These are phyloP conservation scores for Connochaetes taurinus DNA, from an alignment of 2,113 vertebrate genomes.

Conservation along the genomic window DNA sequence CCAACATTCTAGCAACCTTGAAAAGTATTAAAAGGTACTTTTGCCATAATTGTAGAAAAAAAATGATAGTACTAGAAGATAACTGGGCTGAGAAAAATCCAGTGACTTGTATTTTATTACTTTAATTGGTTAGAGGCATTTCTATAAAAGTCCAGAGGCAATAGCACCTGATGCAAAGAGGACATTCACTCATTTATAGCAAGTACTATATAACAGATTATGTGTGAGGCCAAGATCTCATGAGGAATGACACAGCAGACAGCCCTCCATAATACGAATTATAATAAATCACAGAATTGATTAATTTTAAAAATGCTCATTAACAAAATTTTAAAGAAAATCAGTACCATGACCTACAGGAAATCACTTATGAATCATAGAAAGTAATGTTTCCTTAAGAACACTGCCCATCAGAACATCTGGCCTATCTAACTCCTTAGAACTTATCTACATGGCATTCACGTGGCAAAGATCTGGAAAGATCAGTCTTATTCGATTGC, in stretches of 20 bases:
- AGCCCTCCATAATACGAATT: not conserved
- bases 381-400: not conserved
- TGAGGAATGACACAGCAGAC: not conserved
- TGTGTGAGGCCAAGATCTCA: not conserved
- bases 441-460: not conserved
- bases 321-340: conserved; percentile 17
- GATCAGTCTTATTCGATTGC: not conserved
- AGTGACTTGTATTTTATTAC: not conserved
- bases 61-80: not conserved
- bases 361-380: conserved; percentile 1
- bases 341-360: not conserved
- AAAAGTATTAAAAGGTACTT: conserved; percentile 6
- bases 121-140: not conserved
- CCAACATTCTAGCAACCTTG: not conserved
- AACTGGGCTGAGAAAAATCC: not conserved
- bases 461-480: not conserved
- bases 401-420: not conserved
- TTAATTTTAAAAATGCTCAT: conserved; percentile 5
- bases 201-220: not conserved
- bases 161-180: not conserved
- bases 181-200: not conserved
- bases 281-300: not conserved
- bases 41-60: not conserved
- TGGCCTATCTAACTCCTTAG: not conserved
- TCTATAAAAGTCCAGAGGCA: not conserved